Percentiles rank a stretch among this genome's conserved stretches.
These are phyloP conservation scores for Oscheius sp. DNA, from an alignment of 2,888 invertebrate genomes.

Conservation along the genomic window DNA sequence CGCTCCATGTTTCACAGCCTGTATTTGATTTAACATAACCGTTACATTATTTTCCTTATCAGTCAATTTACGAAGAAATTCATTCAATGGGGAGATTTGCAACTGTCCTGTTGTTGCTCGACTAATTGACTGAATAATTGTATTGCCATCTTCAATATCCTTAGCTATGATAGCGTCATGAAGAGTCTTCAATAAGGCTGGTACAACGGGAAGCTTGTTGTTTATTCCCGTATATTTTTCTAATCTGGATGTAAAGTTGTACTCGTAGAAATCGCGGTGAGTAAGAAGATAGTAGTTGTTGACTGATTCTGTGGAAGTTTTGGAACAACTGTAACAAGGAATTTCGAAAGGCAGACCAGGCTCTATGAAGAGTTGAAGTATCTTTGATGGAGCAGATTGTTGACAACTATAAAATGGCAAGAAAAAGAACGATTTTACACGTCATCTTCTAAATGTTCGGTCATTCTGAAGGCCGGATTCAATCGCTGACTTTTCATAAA, in stretches of 20 bases:
- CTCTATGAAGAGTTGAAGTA: neutral
- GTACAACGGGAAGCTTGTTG: no score
- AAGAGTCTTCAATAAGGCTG: no score
- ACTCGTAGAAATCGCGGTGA: neutral
- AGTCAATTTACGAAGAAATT: neutral
- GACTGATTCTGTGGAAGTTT: neutral
- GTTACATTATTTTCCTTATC: neutral
- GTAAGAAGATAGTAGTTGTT: neutral
- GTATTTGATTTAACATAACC: neutral
- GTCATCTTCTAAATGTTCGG: neutral
- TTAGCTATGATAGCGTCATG: no score
- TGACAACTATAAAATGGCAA: neutral
- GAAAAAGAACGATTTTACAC: neutral
- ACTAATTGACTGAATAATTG: no score
- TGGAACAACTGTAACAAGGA: neutral
- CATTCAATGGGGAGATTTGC: neutral
- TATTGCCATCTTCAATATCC: no score
- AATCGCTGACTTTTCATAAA: neutral
- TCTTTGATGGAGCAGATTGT: neutral
- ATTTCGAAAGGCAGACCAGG: slow-evolving; percentile 3
- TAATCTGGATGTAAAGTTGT: no score
- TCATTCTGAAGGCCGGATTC: neutral
- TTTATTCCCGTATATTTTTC: no score
- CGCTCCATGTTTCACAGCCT: slow-evolving; percentile 11
- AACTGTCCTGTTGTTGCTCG: neutral